Percentiles rank a stretch among this genome's conserved stretches.
phyloP scores from a whole-genome alignment of 2,888 invertebrate species.

The Poecilobothrus nobilitatus region DNA sequence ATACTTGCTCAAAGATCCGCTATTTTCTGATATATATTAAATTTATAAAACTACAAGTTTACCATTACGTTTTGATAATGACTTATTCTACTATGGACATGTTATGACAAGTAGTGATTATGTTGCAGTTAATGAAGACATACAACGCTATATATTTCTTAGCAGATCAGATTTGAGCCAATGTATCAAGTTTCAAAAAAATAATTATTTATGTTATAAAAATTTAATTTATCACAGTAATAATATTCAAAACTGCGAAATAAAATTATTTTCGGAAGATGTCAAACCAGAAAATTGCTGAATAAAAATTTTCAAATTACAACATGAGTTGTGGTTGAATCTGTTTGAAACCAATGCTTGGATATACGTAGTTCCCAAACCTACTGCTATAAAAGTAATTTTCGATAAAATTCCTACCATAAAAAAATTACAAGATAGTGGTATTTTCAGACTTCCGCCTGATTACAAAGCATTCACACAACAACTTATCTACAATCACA shows the following conservation, averaged over 20 bases:
- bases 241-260: too few relatives aligned
- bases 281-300: neutral
- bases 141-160: too few relatives aligned
- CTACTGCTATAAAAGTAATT: neutral
- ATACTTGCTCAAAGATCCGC: neutral
- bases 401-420: neutral
- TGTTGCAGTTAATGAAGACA: neutral
- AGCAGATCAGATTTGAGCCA: too few relatives aligned
- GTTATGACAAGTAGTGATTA: neutral
- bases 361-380: neutral
- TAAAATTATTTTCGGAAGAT: neutral
- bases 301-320: neutral
- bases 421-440: neutral
- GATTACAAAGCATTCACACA: too few relatives aligned
- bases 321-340: too few relatives aligned
- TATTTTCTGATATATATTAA: neutral
- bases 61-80: neutral
- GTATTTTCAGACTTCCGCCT: neutral
- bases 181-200: too few relatives aligned
- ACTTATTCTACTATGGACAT: neutral
- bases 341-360: too few relatives aligned
- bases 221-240: too few relatives aligned
- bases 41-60: too few relatives aligned
- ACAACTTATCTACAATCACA: too few relatives aligned
- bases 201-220: too few relatives aligned